A percentile compares a stretch with the other conserved stretches of the same genome.
Conservation (phyloP, 2,113 vertebrate species). For the Etheostoma cragini region DNA sequence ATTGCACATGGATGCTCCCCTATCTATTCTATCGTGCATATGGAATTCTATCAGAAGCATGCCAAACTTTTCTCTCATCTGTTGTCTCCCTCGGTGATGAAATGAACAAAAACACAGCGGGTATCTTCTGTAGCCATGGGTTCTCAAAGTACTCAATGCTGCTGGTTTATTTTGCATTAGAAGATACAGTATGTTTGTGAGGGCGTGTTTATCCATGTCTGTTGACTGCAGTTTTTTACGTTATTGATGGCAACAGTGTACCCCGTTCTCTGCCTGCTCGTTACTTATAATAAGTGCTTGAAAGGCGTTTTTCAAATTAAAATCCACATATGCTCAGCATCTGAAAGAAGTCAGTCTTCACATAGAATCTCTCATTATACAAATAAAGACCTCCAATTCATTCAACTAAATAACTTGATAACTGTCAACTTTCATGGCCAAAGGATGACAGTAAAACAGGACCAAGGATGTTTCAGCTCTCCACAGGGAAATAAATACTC, state of each 20-base stretch:
- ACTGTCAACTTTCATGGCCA: conserved; percentile 30
- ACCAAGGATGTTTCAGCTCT: conserved; percentile 38
- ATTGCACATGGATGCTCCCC: background rate
- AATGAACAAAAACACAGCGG: conserved; percentile 21
- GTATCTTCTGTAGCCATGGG: background rate
- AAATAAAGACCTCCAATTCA: conserved; percentile 34
- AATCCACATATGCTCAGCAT: background rate
- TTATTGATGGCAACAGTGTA: background rate
- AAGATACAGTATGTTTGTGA: conserved; percentile 1
- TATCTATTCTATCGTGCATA: background rate
- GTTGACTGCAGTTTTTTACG: background rate
- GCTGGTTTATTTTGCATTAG: background rate
- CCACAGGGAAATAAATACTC: conserved; percentile 5
- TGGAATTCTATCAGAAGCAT: background rate
- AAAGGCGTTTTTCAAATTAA: too few relatives aligned
- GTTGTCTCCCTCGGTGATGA: conserved; percentile 9
- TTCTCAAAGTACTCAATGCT: background rate
- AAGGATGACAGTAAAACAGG: conserved; percentile 30
- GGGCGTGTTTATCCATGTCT: background rate
- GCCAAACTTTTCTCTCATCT: conserved; percentile 1
- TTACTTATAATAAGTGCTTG: background rate
- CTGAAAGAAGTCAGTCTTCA: background rate
- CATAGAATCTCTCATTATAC: conserved; percentile 6
- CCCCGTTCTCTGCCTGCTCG: background rate
- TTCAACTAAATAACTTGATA: conserved; percentile 12